Percentiles rank a stretch among this genome's conserved stretches.
phyloP scores from a whole-genome alignment of 2,888 invertebrate species.

The Dascillus cervinus region DNA sequence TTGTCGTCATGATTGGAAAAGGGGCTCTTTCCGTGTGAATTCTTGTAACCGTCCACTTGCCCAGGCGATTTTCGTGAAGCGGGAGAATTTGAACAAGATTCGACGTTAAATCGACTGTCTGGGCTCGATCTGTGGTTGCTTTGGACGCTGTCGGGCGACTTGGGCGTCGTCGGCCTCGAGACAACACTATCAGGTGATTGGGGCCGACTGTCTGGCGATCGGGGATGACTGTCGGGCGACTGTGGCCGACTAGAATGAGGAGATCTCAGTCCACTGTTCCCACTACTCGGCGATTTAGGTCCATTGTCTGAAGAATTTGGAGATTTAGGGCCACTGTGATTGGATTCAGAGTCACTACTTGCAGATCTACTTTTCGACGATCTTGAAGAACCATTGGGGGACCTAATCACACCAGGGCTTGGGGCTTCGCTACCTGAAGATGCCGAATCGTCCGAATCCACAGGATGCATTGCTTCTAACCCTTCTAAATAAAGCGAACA shows the following conservation, averaged over 20 bases:
- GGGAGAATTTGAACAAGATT: slow-evolving; percentile 17
- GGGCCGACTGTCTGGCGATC: slow-evolving; percentile 6
- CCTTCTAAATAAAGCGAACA: background rate
- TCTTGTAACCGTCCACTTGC: slow-evolving; percentile 4
- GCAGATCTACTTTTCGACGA: slow-evolving; percentile 16
- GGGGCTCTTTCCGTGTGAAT: slow-evolving; percentile 10
- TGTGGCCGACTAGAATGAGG: slow-evolving; percentile 6
- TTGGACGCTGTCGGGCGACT: slow-evolving; percentile 11
- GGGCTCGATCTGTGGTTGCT: slow-evolving; percentile 5
- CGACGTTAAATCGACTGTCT: slow-evolving; percentile 1
- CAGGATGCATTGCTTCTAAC: no score
- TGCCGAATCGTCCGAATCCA: slow-evolving; percentile 56
- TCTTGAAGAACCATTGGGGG: slow-evolving; percentile 9
- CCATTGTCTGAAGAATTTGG: no score
- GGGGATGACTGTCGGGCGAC: slow-evolving; percentile 9
- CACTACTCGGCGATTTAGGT: slow-evolving; percentile 3
- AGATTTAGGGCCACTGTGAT: slow-evolving; percentile 22
- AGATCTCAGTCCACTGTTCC: slow-evolving; percentile 15
- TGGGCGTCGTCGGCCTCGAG: slow-evolving; percentile 6
- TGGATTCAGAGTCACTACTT: slow-evolving; percentile 19
- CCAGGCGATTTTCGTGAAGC: slow-evolving; percentile 5
- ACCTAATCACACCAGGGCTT: slow-evolving; percentile 27
- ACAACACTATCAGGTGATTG: background rate
- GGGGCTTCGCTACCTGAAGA: slow-evolving; percentile 37
- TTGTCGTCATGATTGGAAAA: slow-evolving; percentile 11